These are phyloP conservation scores for Synanthedon vespiformis DNA, from an alignment of 2,888 invertebrate genomes.

Conservation along the genomic window DNA sequence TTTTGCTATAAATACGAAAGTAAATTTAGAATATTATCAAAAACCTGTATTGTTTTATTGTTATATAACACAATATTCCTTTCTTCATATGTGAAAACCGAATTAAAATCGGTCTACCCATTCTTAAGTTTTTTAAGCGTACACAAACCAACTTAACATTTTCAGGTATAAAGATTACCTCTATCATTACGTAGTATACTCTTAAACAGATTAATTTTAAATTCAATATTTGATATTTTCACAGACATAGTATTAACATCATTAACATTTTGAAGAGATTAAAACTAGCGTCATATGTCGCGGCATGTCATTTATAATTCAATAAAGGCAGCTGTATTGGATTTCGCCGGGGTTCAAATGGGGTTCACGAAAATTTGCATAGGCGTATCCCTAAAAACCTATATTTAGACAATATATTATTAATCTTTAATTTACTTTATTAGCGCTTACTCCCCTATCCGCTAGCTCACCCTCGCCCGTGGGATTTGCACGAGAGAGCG, in stretches of 20 bases:
- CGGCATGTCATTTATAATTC: slow-evolving; percentile 26
- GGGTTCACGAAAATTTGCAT: slow-evolving; percentile 47
- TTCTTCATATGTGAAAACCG: too few species aligned
- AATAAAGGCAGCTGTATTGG: slow-evolving; percentile 33
- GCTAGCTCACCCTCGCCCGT: slow-evolving; percentile 37
- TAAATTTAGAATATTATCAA: not conserved
- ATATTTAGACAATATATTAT: slow-evolving; percentile 66
- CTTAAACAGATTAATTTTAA: too few species aligned
- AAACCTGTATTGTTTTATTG: not conserved
- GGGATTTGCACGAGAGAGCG: slow-evolving; percentile 56
- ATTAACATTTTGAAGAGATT: slow-evolving; percentile 1
- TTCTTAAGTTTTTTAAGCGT: too few species aligned
- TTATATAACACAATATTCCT: too few species aligned
- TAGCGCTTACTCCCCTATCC: slow-evolving; percentile 52
- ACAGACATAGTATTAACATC: not conserved
- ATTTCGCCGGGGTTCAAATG: slow-evolving; percentile 31
- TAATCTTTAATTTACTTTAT: slow-evolving; percentile 71
- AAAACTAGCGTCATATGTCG: slow-evolving; percentile 14
- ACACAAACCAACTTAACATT: too few species aligned
- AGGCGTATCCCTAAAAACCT: slow-evolving; percentile 46
- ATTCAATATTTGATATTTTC: too few species aligned
- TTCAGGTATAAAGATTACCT: too few species aligned
- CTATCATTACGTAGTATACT: too few species aligned
- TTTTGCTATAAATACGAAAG: slow-evolving; percentile 1
- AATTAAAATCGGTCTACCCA: too few species aligned